phyloP scores from a whole-genome alignment of 2,113 vertebrate species.

The Oreochromis aureus region DNA sequence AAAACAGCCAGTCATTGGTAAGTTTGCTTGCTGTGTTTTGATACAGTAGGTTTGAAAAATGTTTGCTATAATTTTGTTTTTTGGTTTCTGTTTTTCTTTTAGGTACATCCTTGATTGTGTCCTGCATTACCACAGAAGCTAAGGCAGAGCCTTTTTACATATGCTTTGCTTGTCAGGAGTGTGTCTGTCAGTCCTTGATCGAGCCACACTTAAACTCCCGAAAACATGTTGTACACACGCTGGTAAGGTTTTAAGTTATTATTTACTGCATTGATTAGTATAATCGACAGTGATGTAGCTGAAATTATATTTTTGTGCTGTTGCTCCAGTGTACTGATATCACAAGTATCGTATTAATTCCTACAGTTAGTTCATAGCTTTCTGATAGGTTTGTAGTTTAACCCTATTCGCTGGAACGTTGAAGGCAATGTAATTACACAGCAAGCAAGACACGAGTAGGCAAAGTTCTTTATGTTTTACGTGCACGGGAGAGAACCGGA shows the following conservation, averaged over 20 bases:
- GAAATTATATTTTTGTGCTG: background rate
- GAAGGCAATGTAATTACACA: too few species aligned
- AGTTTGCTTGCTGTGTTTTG: background rate
- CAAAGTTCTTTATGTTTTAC: too few species aligned
- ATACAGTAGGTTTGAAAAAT: background rate
- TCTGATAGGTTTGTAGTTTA: too few species aligned
- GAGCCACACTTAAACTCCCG: constrained; percentile 14
- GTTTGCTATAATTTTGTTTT: background rate
- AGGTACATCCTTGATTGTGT: constrained; percentile 34
- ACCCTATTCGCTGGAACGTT: too few species aligned
- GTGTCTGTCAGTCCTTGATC: background rate
- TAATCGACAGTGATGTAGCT: background rate
- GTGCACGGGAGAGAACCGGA: too few species aligned
- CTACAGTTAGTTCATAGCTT: background rate
- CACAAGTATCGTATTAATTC: background rate
- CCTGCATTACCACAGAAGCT: background rate
- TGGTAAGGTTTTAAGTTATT: constrained; percentile 26
- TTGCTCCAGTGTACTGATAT: background rate
- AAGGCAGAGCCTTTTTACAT: background rate
- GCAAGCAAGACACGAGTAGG: too few species aligned
- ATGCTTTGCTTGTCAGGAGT: constrained; percentile 52
- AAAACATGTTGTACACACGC: constrained; percentile 17
- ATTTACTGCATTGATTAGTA: background rate
- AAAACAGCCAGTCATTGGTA: constrained; percentile 25
- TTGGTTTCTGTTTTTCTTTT: background rate